A percentile compares a stretch with the other conserved stretches of the same genome.
Conservation (phyloP, 2,888 invertebrate species). For the Lycocerus yunnanus region DNA sequence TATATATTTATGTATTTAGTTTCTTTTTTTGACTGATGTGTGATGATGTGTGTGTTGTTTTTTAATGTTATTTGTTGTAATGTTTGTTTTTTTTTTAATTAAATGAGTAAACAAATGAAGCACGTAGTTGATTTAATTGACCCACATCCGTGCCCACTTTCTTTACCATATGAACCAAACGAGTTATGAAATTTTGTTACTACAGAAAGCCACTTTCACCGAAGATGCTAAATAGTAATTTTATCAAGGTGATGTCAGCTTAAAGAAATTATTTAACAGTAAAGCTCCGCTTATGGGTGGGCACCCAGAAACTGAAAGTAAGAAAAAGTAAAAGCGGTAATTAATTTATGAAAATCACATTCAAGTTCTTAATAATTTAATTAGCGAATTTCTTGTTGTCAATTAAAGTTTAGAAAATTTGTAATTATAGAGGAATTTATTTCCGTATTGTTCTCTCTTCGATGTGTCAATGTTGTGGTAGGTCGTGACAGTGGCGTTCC, state of each 20-base stretch:
- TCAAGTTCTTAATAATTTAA: background rate
- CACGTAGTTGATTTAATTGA: background rate
- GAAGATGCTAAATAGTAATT: background rate
- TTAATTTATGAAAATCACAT: background rate
- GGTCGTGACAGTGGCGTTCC: background rate
- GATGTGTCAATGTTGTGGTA: background rate
- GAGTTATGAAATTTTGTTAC: constrained; percentile 9
- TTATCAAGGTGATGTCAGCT: constrained; percentile 10
- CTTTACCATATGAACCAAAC: background rate
- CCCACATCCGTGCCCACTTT: background rate
- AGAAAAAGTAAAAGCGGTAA: background rate
- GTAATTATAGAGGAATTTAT: background rate
- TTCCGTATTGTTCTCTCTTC: background rate
- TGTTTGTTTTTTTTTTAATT: background rate
- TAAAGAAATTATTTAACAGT: constrained; percentile 10
- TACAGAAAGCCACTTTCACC: constrained; percentile 12
- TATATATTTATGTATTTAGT: background rate
- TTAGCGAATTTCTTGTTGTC: background rate
- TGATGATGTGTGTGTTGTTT: background rate
- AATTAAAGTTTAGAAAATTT: background rate
- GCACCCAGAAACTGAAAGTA: background rate
- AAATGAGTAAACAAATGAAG: background rate
- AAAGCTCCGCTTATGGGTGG: background rate
- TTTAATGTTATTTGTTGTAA: background rate
- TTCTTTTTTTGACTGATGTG: background rate